Evolutionary conservation across 1,140 invertebrate species (phyloP).

Genomic region (Marisa cornuarietis): DNA sequence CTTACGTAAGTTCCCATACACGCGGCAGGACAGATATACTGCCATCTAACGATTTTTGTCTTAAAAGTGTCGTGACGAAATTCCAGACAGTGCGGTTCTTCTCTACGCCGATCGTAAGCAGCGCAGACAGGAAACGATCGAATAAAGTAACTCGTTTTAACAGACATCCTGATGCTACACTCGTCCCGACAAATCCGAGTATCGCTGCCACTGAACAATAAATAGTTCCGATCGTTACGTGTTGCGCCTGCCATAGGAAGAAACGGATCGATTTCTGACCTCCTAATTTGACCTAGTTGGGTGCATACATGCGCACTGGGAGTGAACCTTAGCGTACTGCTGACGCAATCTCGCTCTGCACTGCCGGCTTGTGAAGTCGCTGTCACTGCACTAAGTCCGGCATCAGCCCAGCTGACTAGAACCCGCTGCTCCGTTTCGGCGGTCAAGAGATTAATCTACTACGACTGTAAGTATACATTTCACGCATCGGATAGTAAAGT

Average conservation of each 20-base stretch:
- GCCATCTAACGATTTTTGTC: no score
- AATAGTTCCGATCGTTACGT: no score
- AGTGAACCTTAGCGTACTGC: background rate
- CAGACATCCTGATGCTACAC: background rate
- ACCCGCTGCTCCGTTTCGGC: background rate
- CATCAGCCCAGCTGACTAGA: background rate
- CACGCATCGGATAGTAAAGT: background rate
- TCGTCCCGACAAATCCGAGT: background rate
- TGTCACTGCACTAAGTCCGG: background rate
- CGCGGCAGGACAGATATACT: no score
- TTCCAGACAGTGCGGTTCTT: background rate
- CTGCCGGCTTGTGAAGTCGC: background rate
- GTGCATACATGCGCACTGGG: slow-evolving; percentile 3
- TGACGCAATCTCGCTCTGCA: background rate
- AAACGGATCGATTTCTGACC: background rate
- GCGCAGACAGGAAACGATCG: background rate
- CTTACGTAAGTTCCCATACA: no score
- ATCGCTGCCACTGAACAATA: background rate
- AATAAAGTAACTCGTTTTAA: background rate
- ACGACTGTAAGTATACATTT: slow-evolving; percentile 3
- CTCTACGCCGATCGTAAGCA: background rate
- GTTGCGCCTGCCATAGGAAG: no score
- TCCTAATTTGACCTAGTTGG: slow-evolving; percentile 2
- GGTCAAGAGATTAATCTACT: background rate
- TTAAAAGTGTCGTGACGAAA: no score